Base-by-base conservation (phyloP, 1,140 invertebrate genomes). In the Lysiphlebus fabarum region DNA sequence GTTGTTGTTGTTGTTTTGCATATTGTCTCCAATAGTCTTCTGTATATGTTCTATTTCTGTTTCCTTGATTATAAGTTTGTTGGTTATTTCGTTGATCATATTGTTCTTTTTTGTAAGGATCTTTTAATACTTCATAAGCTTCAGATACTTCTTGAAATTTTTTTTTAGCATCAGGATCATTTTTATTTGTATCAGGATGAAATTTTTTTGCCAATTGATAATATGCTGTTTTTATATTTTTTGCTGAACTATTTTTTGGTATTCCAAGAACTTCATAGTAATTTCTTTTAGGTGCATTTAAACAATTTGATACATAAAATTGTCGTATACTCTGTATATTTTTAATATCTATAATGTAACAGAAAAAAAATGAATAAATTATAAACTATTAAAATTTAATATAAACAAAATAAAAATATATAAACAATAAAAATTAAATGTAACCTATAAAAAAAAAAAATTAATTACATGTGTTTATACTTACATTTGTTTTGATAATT, bases 131-230 rank as follows among this genome's bases (percentile, higher is more conserved):
- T 73, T 98, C 95, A 82, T 99, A 96, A 81, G 99, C 99, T 2
- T 99, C 96, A 1, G 95, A 97, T 11, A 93, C 94, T 81, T 98
- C 95, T 78, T 98, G 95, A 75, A 99, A 99, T 72, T 98, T 99
- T 75, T 90, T 91, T 41, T 86, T 84, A 8, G 96, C 86, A 76
- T 92, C 84, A 34, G 93, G 89, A 81, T 98, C 95, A 65, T 87
- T 85, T 80, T 98, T 98, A 78, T 97, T 99, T 0, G 95, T 93
- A 79, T 99, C 98, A n/a, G 97, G 98, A 82, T 99, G 98, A 77
- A 95, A 98, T 70, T 99, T 94, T 74, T 99, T 99, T 0, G 97
- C 98, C 57, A 99, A 79, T 77, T 98, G 86, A 75, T 98, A 99
- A 75, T 99, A 99, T 7, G 96, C 90, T 75, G 99, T 98, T 72